phyloP scores from a whole-genome alignment of 2,113 vertebrate species.

The Stictonetta naevosa region DNA sequence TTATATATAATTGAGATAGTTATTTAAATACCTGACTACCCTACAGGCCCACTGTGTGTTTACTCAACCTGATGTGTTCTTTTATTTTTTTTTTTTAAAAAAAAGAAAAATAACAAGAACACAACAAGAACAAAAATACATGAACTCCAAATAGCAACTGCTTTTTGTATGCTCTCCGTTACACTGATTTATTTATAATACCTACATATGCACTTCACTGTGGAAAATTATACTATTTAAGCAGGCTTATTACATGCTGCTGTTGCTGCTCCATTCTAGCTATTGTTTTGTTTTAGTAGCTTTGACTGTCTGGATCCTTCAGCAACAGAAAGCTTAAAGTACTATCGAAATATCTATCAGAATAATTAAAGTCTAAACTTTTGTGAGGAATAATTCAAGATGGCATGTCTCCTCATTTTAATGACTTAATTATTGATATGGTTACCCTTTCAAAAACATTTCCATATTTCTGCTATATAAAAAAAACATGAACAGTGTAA shows the following conservation, averaged over 20 bases:
- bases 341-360: not conserved
- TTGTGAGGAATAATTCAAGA: not conserved
- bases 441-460: not conserved
- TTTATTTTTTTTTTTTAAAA: not conserved
- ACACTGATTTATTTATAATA: conserved; percentile 49
- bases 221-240: not conserved
- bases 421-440: not conserved
- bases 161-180: conserved; percentile 34
- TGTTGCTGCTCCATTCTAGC: not conserved
- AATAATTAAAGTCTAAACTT: not conserved
- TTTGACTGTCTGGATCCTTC: not conserved
- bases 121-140: not conserved
- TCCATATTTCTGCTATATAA: not conserved
- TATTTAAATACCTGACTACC: conserved; percentile 21
- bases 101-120: not conserved
- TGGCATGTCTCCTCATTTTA: not conserved
- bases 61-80: not conserved
- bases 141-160: not conserved
- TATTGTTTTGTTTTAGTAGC: not conserved
- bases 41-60: not conserved
- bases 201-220: conserved; percentile 16
- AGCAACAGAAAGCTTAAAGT: not conserved
- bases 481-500: not conserved
- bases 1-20: not conserved
- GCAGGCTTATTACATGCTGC: not conserved